A percentile compares a stretch with the other conserved stretches of the same genome.
Conservation (phyloP, 2,888 invertebrate species). For the Chalcis sispes region DNA sequence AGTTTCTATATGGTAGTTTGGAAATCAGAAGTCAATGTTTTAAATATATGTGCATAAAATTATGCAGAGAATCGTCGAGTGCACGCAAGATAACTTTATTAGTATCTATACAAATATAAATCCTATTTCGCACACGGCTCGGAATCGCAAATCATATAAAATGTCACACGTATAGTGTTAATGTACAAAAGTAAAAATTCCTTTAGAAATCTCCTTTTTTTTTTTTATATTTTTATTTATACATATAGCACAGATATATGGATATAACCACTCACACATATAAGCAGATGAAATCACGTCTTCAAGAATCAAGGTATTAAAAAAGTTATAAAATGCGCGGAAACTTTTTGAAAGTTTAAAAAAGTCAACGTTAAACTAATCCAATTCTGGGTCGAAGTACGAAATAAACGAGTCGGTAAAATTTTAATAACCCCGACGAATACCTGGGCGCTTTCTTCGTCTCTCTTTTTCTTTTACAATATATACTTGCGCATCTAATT, state of each 20-base stretch:
- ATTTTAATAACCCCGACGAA: conserved; percentile 49
- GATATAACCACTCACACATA: too few relatives aligned
- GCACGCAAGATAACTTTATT: too few relatives aligned
- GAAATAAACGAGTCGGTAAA: conserved; percentile 43
- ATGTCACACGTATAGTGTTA: too few relatives aligned
- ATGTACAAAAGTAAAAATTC: neutral
- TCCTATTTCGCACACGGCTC: too few relatives aligned
- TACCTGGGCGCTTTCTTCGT: conserved; percentile 9
- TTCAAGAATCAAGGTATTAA: conserved; percentile 13
- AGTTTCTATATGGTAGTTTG: too few relatives aligned
- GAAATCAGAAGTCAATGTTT: too few relatives aligned
- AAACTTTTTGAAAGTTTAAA: conserved; percentile 18
- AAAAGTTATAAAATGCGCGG: conserved; percentile 27
- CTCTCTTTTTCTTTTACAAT: neutral
- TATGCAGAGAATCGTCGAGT: too few relatives aligned
- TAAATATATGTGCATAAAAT: too few relatives aligned
- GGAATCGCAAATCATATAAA: too few relatives aligned
- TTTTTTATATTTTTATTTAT: too few relatives aligned
- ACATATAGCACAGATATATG: too few relatives aligned
- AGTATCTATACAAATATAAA: neutral
- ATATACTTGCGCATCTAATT: conserved; percentile 47
- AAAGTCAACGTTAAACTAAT: conserved; percentile 25
- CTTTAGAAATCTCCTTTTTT: neutral
- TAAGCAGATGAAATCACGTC: neutral
- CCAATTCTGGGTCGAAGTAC: neutral